A percentile compares a stretch with the other conserved stretches of the same genome.
phyloP scores from a whole-genome alignment of 2,888 invertebrate species.

The Limenitis camilla region DNA sequence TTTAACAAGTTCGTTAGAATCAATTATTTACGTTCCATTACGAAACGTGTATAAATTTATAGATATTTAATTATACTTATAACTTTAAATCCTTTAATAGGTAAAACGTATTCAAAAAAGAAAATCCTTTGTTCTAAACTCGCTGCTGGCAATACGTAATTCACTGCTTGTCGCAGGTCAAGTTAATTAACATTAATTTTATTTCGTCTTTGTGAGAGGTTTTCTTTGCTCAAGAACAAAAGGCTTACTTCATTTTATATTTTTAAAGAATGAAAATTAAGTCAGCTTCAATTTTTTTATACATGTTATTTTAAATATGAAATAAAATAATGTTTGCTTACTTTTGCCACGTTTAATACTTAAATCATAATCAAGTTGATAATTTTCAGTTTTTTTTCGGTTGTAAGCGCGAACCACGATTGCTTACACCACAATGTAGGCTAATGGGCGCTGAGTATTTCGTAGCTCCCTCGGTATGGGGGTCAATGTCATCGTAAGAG shows the following conservation, averaged over 20 bases:
- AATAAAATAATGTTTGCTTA: too few species aligned
- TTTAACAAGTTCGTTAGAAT: too few species aligned
- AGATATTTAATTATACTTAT: neutral
- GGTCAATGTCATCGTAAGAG: constrained; percentile 55
- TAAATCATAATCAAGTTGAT: too few species aligned
- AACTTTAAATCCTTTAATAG: neutral
- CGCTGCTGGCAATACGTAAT: neutral
- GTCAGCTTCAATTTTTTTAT: too few species aligned
- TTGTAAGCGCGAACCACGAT: too few species aligned
- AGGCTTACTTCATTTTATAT: neutral
- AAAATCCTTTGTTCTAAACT: neutral
- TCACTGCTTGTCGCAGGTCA: constrained; percentile 8
- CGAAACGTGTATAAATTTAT: too few species aligned
- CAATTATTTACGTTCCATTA: too few species aligned
- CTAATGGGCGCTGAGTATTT: constrained; percentile 11
- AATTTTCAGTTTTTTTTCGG: too few species aligned
- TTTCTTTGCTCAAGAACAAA: constrained; percentile 6
- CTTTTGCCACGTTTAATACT: too few species aligned
- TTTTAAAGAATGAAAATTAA: neutral
- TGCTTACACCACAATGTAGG: constrained; percentile 4
- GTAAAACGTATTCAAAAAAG: neutral
- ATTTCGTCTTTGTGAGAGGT: constrained; percentile 19
- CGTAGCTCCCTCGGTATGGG: constrained; percentile 19
- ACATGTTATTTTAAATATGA: too few species aligned
- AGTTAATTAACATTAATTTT: constrained; percentile 23